Conservation (phyloP, 2,797 vertebrate species). For the Eulemur coronatus region DNA sequence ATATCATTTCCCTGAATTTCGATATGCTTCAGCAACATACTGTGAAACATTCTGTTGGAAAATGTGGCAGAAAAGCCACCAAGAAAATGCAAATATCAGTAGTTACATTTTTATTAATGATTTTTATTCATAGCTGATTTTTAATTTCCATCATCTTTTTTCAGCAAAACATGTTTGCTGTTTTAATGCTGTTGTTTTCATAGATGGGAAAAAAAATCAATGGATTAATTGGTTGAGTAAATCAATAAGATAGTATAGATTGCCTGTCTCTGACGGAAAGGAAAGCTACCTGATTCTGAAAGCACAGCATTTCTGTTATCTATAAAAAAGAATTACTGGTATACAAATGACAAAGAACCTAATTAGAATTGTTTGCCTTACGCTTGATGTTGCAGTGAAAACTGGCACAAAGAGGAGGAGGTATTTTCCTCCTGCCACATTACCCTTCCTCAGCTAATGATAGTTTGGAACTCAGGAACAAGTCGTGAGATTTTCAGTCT, state of each 20-base stretch:
- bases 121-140: constrained; percentile 46
- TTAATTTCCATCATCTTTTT: constrained; percentile 33
- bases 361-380: not conserved
- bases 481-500: not conserved
- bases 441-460: not conserved
- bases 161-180: not conserved
- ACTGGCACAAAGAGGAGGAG: not conserved
- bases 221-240: constrained; percentile 61
- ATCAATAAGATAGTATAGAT: constrained; percentile 26
- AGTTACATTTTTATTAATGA: constrained; percentile 41
- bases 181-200: constrained; percentile 54
- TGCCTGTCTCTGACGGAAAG: constrained; percentile 42
- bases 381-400: not conserved
- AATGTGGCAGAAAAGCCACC: not conserved
- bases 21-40: not conserved
- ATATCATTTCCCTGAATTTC: constrained; percentile 38
- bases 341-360: not conserved
- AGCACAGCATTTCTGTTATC: constrained; percentile 29
- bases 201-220: constrained; percentile 24
- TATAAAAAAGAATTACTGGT: constrained; percentile 46
- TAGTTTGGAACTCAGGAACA: not conserved
- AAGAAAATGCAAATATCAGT: constrained; percentile 19
- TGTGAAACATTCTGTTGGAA: not conserved
- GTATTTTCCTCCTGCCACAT: not conserved
- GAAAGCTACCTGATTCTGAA: constrained; percentile 16